phyloP scores from a whole-genome alignment of 2,797 vertebrate genomes.

The Dicrostonyx torquatus region DNA sequence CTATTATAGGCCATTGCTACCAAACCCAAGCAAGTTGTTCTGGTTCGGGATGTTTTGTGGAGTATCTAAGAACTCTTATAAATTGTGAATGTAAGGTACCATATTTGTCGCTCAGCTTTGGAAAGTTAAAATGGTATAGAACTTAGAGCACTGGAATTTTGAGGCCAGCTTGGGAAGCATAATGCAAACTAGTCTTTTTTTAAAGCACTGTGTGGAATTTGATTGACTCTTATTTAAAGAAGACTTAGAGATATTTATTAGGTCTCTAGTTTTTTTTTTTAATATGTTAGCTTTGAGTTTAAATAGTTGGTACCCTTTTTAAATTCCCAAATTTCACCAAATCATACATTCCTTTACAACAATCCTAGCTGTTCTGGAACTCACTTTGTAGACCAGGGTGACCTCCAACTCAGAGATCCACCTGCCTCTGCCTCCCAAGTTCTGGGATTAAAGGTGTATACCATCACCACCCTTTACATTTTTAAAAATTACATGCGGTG shows the following conservation, averaged over 20 bases:
- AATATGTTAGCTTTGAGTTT: background rate
- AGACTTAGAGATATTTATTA: constrained; percentile 1
- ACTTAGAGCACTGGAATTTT: background rate
- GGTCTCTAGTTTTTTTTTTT: background rate
- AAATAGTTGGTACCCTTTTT: constrained; percentile 22
- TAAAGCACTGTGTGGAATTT: background rate
- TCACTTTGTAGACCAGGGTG: background rate
- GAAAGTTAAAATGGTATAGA: background rate
- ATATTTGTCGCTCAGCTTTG: background rate
- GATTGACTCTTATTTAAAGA: background rate
- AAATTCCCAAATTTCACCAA: constrained; percentile 25
- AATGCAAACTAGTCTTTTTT: background rate
- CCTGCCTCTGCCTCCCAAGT: background rate
- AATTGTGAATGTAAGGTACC: too few relatives aligned
- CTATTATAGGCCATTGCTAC: background rate
- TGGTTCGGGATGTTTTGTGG: background rate
- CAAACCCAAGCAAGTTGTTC: background rate
- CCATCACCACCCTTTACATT: background rate
- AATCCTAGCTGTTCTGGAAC: background rate
- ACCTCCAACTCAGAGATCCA: background rate
- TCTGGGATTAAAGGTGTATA: background rate
- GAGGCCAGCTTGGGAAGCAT: background rate
- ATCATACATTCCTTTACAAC: background rate
- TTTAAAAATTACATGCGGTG: background rate
- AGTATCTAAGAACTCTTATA: background rate